These are phyloP conservation scores for Seira musarum DNA, from an alignment of 2,888 invertebrate species.

Conservation along the genomic window DNA sequence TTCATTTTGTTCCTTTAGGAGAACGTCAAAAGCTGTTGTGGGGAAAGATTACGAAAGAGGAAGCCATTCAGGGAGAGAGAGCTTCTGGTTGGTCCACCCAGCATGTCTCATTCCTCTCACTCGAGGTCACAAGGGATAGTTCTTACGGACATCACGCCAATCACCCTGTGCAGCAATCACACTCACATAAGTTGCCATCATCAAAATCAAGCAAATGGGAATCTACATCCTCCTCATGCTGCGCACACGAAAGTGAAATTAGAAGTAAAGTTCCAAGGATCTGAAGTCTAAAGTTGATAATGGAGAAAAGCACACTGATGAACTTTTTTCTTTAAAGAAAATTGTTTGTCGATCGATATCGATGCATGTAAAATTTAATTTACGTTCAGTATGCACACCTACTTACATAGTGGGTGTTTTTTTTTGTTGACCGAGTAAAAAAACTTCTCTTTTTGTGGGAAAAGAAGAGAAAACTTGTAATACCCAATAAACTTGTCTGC, in stretches of 20 bases:
- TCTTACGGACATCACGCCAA: slow-evolving; percentile 64
- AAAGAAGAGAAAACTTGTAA: too few species aligned
- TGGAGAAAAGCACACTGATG: too few species aligned
- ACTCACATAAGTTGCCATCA: slow-evolving; percentile 30
- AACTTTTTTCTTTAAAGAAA: too few species aligned
- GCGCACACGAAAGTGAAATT: slow-evolving; percentile 45
- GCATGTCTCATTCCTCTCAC: slow-evolving; percentile 58
- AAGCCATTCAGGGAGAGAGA: slow-evolving; percentile 48
- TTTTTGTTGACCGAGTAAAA: too few species aligned
- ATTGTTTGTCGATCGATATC: too few species aligned
- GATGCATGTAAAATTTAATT: too few species aligned
- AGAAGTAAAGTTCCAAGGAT: slow-evolving; percentile 43
- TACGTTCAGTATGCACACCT: too few species aligned
- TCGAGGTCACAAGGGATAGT: slow-evolving; percentile 57
- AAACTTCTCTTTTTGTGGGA: too few species aligned
- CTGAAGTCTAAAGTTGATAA: slow-evolving; percentile 40
- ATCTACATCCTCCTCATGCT: neutral
- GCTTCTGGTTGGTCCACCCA: slow-evolving; percentile 38
- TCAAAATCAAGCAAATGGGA: slow-evolving; percentile 38
- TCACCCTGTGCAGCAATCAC: slow-evolving; percentile 42
- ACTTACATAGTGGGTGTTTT: too few species aligned
- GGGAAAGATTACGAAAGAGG: slow-evolving; percentile 44
- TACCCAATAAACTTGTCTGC: too few species aligned
- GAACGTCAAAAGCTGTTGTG: slow-evolving; percentile 65
- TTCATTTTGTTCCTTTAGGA: slow-evolving; percentile 52